Conservation (phyloP, 2,797 vertebrate genomes). For the Thaleichthys pacificus region DNA sequence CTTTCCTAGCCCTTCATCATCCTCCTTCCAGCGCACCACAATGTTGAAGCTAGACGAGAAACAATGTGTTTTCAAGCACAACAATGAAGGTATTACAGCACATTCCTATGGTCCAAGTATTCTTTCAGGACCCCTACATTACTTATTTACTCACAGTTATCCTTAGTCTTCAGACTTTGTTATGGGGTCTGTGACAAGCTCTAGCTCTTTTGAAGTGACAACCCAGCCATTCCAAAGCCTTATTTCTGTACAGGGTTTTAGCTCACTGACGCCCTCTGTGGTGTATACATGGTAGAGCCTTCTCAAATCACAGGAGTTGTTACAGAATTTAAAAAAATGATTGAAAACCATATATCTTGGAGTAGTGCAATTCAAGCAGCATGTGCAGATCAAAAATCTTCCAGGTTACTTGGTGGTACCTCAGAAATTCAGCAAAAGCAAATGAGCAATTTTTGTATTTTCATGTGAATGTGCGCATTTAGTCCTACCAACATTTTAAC, state of each 20-base stretch:
- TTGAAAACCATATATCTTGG: constrained; percentile 15
- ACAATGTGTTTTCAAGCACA: constrained; percentile 8
- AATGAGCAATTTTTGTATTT: constrained; percentile 28
- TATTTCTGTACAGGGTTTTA: constrained; percentile 36
- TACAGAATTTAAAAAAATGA: neutral
- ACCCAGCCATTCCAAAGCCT: constrained; percentile 22
- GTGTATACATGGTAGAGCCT: constrained; percentile 26
- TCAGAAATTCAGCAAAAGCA: constrained; percentile 13
- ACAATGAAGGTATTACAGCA: neutral
- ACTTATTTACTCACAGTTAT: constrained; percentile 4
- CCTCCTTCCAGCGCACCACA: neutral
- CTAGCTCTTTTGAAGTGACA: constrained; percentile 16
- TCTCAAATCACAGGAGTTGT: constrained; percentile 26
- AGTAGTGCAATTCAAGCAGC: neutral
- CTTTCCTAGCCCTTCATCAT: neutral
- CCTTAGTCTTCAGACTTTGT: neutral
- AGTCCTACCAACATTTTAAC: neutral
- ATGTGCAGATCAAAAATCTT: constrained; percentile 19
- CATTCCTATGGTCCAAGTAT: constrained; percentile 13
- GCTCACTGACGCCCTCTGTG: constrained; percentile 51
- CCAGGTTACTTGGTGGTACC: constrained; percentile 21
- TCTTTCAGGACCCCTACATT: constrained; percentile 15
- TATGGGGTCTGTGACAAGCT: neutral
- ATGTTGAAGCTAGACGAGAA: constrained; percentile 3
- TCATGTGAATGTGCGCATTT: constrained; percentile 13